These are phyloP conservation scores for Dipus sagitta DNA, from an alignment of 2,797 vertebrate species.

Conservation along the genomic window DNA sequence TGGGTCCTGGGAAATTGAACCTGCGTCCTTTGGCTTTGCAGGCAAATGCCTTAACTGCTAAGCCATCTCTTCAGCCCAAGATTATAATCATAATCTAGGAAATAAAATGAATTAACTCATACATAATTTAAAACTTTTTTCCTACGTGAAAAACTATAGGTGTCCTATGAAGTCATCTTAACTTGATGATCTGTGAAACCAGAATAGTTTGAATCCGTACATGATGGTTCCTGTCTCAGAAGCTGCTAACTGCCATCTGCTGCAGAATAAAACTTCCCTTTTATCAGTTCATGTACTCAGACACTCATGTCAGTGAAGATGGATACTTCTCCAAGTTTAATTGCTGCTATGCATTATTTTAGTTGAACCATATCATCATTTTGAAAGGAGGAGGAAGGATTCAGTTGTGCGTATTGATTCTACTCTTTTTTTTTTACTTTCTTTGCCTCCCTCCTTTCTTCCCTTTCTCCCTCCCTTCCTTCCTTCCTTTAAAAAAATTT, in stretches of 20 bases:
- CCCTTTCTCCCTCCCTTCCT: too few relatives aligned
- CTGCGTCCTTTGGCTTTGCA: too few relatives aligned
- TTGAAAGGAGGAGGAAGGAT: constrained; percentile 6
- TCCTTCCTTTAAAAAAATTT: too few relatives aligned
- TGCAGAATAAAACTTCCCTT: constrained; percentile 48
- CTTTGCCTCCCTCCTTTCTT: too few relatives aligned
- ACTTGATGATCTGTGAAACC: not conserved
- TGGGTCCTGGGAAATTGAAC: too few relatives aligned
- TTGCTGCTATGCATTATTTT: constrained; percentile 6
- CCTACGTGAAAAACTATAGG: not conserved
- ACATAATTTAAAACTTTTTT: constrained; percentile 49
- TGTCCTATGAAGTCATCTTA: constrained; percentile 4
- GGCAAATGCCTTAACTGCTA: too few relatives aligned
- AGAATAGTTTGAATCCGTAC: not conserved
- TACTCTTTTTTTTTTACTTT: not conserved
- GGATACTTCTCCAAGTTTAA: not conserved
- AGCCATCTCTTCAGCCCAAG: too few relatives aligned
- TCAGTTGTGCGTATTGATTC: constrained; percentile 32
- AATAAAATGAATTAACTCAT: constrained; percentile 50
- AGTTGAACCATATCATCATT: constrained; percentile 39
- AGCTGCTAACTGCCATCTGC: constrained; percentile 23
- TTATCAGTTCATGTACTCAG: not conserved
- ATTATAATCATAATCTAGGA: not conserved
- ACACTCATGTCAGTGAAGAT: not conserved
- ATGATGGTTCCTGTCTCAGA: not conserved